A percentile compares a stretch with the other conserved stretches of the same genome.
These are phyloP conservation scores for Sympetrum striolatum DNA, from an alignment of 2,888 invertebrate genomes.

Conservation along the genomic window DNA sequence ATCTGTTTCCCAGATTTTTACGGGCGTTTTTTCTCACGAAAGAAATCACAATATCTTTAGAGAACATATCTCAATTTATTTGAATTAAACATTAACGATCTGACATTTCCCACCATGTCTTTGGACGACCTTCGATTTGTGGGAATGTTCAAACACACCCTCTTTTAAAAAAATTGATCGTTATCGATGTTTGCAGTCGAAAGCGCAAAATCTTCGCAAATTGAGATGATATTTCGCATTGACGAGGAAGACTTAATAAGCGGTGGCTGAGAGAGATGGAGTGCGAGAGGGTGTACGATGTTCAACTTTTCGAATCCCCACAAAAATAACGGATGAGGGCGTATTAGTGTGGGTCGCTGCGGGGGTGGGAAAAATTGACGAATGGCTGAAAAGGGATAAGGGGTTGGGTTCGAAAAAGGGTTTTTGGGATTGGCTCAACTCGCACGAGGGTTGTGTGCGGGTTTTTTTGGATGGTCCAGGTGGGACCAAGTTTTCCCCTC, in stretches of 20 bases:
- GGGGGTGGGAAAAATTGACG: constrained; percentile 4
- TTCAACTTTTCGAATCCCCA: neutral
- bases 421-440: constrained; percentile 14
- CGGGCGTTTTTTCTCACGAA: no score
- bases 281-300: no score
- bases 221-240: neutral
- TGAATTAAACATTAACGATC: neutral
- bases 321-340: neutral
- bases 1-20: no score
- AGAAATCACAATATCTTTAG: no score
- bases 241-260: no score
- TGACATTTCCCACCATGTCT: no score
- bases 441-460: neutral
- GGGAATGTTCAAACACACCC: no score
- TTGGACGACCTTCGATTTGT: neutral
- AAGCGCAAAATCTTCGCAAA: neutral
- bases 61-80: no score
- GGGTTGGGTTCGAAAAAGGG: neutral
- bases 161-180: neutral
- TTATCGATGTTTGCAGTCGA: neutral
- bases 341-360: neutral
- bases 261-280: neutral
- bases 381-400: neutral
- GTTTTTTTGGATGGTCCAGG: constrained; percentile 27
- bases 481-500: neutral